phyloP scores from a whole-genome alignment of 2,113 vertebrate species.

The Platysteira castanea region DNA sequence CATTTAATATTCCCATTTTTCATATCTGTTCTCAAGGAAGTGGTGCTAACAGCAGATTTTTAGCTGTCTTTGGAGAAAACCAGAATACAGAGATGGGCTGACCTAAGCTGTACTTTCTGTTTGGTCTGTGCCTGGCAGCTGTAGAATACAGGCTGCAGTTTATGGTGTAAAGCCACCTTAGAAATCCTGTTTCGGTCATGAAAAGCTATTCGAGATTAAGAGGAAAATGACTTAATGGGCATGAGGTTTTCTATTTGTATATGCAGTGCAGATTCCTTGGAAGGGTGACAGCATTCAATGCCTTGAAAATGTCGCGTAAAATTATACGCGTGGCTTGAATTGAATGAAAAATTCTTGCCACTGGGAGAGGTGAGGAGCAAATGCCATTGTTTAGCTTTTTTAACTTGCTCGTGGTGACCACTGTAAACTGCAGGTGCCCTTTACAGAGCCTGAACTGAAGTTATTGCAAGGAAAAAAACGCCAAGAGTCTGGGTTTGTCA shows the following conservation, averaged over 20 bases:
- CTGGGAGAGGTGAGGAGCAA: background rate
- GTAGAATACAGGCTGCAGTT: background rate
- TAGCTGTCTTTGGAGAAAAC: background rate
- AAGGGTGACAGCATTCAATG: background rate
- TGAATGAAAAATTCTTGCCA: background rate
- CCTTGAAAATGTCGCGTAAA: background rate
- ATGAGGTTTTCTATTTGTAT: constrained; percentile 36
- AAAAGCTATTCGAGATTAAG: background rate
- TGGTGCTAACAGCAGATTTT: background rate
- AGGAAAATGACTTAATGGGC: constrained; percentile 5
- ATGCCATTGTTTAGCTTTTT: background rate
- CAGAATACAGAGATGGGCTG: background rate
- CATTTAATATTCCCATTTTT: background rate
- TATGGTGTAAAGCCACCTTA: background rate
- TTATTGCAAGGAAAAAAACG: background rate
- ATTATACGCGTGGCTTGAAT: background rate
- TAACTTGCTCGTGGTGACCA: background rate
- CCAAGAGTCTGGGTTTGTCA: background rate
- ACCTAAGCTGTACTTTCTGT: background rate
- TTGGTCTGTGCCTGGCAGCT: background rate
- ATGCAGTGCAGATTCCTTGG: background rate
- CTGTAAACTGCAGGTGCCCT: background rate
- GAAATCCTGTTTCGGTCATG: background rate
- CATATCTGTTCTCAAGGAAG: background rate
- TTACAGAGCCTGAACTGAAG: background rate